Percentiles rank a stretch among this genome's conserved stretches.
Evolutionary conservation across 2,797 vertebrate genomes (phyloP).

Genomic region (Xenops minutus): DNA sequence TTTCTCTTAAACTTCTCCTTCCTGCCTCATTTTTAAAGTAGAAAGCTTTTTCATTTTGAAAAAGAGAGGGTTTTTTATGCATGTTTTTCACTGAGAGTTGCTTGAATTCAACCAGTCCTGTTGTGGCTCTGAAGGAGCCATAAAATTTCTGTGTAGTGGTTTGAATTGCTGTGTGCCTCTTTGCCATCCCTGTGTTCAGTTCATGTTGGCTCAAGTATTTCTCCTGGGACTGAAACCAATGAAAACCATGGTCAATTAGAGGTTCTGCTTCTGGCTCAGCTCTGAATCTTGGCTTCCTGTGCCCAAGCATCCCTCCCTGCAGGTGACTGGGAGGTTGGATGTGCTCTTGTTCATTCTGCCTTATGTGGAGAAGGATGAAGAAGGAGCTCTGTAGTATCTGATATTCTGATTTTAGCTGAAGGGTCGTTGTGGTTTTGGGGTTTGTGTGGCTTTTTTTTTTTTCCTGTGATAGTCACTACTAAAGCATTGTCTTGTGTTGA

Average conservation of each 20-base stretch:
- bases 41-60: background rate
- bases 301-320: background rate
- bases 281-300: background rate
- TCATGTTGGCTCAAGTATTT: background rate
- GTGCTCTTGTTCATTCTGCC: background rate
- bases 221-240: background rate
- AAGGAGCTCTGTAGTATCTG: background rate
- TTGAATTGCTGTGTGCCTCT: background rate
- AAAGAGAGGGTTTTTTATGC: background rate
- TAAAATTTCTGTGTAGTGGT: background rate
- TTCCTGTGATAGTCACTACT: background rate
- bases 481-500: background rate
- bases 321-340: background rate
- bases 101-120: background rate
- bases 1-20: background rate
- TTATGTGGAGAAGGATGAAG: background rate
- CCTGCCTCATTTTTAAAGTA: background rate
- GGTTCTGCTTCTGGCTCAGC: background rate
- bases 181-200: background rate
- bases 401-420: background rate
- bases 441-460: background rate
- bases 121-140: background rate
- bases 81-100: background rate
- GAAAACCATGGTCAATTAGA: background rate
- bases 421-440: background rate